A percentile compares a stretch with the other conserved stretches of the same genome.
phyloP scores from a whole-genome alignment of 2,113 vertebrate species.

The Ardeotis arabs region DNA sequence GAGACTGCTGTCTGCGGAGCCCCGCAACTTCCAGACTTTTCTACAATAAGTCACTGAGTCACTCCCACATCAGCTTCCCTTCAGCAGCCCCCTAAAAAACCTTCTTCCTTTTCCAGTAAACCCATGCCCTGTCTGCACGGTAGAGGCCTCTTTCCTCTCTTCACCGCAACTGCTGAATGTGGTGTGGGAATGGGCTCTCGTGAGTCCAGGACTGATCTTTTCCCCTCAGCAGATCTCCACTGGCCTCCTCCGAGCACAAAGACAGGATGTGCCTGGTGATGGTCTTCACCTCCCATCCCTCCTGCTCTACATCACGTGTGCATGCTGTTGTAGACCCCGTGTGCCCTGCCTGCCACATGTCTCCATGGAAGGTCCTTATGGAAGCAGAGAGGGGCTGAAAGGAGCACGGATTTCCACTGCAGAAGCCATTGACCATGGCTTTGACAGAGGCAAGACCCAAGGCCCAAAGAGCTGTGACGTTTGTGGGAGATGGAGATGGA shows the following conservation, averaged over 20 bases:
- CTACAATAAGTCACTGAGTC: background rate
- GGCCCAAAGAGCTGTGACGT: background rate
- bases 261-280: background rate
- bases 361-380: background rate
- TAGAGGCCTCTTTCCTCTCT: background rate
- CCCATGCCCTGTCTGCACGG: rapidly evolving
- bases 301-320: background rate
- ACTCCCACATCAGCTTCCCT: background rate
- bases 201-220: background rate
- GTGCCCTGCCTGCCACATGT: background rate
- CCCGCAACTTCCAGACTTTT: background rate
- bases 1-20: rapidly evolving
- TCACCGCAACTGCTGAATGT: background rate
- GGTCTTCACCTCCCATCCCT: background rate
- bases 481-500: background rate
- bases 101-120: background rate
- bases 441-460: background rate
- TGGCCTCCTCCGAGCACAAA: background rate
- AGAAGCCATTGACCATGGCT: background rate
- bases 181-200: background rate
- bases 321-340: background rate
- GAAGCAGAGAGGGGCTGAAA: background rate
- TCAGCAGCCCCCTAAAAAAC: background rate
- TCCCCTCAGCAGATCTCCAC: background rate
- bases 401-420: background rate